Evolutionary conservation across 2,113 vertebrate genomes (phyloP), one percentile per base, ranked within the genome.

Genomic region (Pogonocichla stellata): DNA sequence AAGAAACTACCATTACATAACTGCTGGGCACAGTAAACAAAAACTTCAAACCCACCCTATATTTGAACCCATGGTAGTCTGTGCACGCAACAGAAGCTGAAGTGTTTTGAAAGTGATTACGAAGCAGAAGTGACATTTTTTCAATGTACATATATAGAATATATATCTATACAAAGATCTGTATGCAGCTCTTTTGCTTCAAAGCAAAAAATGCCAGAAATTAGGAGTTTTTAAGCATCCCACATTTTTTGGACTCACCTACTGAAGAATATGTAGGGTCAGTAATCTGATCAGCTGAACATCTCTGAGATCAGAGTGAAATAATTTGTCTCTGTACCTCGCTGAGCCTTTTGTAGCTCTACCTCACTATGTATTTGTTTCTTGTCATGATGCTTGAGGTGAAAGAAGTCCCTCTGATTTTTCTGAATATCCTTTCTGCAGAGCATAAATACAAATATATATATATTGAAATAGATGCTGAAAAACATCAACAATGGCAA

Each of bases 311-410:
- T 13, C 14, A 36, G 14, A 75, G 45, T 12, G 23, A 54, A 56
- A 8, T 65, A 47, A 25, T 14, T 22, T 33, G 8, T 48, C 20
- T 89, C 70, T 70, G 25, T 29, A 36, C 15, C 25, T 65, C 5
- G 0, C 9, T 70, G 22, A 71, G 67, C 9, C 25, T 57, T 87
- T 67, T 66, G n/a, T 11, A 70, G 26, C 36, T 45, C 33, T 54
- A 1, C 10, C 23, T 65, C 28, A 18, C 10, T 20, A 11, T 4
- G 4, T 66, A 1, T 8, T 45, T 85, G 2, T 26, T 36, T 22
- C 12, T 45, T 12, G 2, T 64, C 22, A 5, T 22, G 38, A 45
- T 34, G 17, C 19, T 69, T 4, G 0, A 73, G 28, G 12, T 54
- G 14, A 28, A 54, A 48, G 2, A 50, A 5, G 54, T 77, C 50